Evolutionary conservation across 1,140 invertebrate genomes (phyloP), one percentile per base, ranked within the genome.

Genomic region (Diabrotica undecimpunctata): DNA sequence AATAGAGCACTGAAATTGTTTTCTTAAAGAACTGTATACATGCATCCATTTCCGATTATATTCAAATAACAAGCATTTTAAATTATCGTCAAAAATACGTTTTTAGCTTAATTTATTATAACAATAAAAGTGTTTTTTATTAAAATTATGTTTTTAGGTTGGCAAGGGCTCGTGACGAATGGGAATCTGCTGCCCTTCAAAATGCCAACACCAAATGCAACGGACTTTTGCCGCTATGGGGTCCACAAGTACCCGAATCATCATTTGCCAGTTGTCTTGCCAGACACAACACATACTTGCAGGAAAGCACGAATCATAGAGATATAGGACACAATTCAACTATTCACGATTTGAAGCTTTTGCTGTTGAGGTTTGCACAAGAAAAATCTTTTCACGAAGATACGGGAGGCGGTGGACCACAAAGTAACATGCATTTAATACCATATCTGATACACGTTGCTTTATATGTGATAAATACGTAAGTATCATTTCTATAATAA

Each of bases 191-290:
- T 0, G 94, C 95, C 5, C 81, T 99, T 52, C 96, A 99, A 80
- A 99, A 99, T 81, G 95, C 95, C 0, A 98, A 97, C 74, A 98
- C 96, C 0, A 91, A 93, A 66, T 99, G 97, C 78, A 99, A 99
- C 80, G 96, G 96, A 0, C 80, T 99, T 60, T 81, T 99, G 58
- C 97, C 97, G 4, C 80, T 99, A 6, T 98, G 96, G 95, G 96
- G 96, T 5, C 95, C 95, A 2, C 90, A 95, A 74, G 96, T 98
- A 5, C 90, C 94, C 0, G 96, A 98, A 79, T 94, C 94, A 0
- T 92, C 92, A 9, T 99, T 97, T 79, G 95, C 95, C 6, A 94
- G 89, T 66, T 96, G 94, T 73, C 84, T 99, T 50, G 96, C 95
- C 0, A 86, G 94, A 64, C 95, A 93, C 73, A 94, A 92, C 73